Percentiles rank a stretch among this genome's conserved stretches.
These are phyloP conservation scores for Sardina pilchardus DNA, from an alignment of 2,113 vertebrate species.

Conservation along the genomic window DNA sequence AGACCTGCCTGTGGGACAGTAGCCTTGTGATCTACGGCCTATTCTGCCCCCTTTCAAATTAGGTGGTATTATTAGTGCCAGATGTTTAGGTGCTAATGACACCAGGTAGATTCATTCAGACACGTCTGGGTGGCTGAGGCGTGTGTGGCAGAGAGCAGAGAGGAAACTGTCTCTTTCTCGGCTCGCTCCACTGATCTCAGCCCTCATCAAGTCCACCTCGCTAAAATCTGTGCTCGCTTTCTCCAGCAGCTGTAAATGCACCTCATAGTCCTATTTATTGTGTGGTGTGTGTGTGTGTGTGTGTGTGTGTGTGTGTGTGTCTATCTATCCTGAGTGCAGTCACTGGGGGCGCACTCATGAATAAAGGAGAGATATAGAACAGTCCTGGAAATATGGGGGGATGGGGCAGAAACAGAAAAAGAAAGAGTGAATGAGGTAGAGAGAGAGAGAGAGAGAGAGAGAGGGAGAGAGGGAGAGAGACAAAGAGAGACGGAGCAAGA, in stretches of 20 bases:
- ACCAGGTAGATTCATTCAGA: constrained; percentile 27
- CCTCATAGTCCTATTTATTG: constrained; percentile 76
- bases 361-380: constrained; percentile 71
- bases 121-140: neutral
- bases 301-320: neutral
- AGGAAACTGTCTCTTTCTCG: constrained; percentile 34
- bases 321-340: constrained; percentile 46
- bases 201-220: constrained; percentile 71
- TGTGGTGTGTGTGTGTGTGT: constrained; percentile 45
- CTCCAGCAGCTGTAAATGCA: constrained; percentile 71
- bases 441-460: constrained; percentile 37
- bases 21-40: constrained; percentile 41
- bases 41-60: constrained; percentile 47
- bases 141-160: neutral
- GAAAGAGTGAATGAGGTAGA: constrained; percentile 47
- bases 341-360: constrained; percentile 73
- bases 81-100: constrained; percentile 41
- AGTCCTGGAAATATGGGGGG: constrained; percentile 60
- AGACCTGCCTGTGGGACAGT: constrained; percentile 24
- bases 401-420: constrained; percentile 58
- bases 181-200: constrained; percentile 55
- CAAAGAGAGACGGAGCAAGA: constrained; percentile 49
- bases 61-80: constrained; percentile 56
- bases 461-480: constrained; percentile 46
- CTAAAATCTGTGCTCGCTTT: constrained; percentile 70